Evolutionary conservation across 53 echinoderm and acorn worm genomes (phyloP), one percentile per base, ranked within the genome.

Genomic region (Actinopyga echinites): DNA sequence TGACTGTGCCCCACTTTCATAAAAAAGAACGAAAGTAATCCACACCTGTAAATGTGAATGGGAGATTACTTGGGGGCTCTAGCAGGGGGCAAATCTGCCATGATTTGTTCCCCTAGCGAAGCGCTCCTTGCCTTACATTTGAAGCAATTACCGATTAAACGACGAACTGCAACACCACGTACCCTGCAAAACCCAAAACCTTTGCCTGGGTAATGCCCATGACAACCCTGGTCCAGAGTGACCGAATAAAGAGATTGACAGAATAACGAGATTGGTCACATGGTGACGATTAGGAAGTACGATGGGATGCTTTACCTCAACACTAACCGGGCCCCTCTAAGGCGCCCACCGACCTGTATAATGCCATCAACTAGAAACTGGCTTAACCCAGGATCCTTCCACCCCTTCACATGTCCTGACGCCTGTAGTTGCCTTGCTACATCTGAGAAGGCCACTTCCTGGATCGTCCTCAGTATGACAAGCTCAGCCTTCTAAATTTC

Each of bases 201-300:
- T 82, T 59, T 71, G 40, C 53, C 87, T 36, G 4, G 82, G 36
- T 19, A 83, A 75, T 2, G 86, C 37, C 90, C 75, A 83, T 13
- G 79, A 83, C 65, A 77, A 54, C 32, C 87, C 87, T 44, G 74
- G 75, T 26, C 86, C 90, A n/a, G 79, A 83, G 68, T 90, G 90
- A 0, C 90, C 90, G 2, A 86, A 64, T 31, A 63, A 12, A 29
- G n/a, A 15, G 64, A 87, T 83, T 61, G 82, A 42, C n/a, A 83
- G 79, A 15, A 87, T 83, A 3, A 90, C 63, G 31, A 90, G 49
- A 8, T 53, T n/a, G 2, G 57, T 86, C 3, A 90, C 87, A 44
- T 55, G 81, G 26, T 87, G 86, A 6, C 57, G 55, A 30, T 36
- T 65, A 30, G 84, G 83, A n/a, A 86, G 65, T 29, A 81, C 82